Evolutionary conservation across 2,113 vertebrate genomes (phyloP), one percentile per base, ranked within the genome.

Genomic region (Centrocercus urophasianus): DNA sequence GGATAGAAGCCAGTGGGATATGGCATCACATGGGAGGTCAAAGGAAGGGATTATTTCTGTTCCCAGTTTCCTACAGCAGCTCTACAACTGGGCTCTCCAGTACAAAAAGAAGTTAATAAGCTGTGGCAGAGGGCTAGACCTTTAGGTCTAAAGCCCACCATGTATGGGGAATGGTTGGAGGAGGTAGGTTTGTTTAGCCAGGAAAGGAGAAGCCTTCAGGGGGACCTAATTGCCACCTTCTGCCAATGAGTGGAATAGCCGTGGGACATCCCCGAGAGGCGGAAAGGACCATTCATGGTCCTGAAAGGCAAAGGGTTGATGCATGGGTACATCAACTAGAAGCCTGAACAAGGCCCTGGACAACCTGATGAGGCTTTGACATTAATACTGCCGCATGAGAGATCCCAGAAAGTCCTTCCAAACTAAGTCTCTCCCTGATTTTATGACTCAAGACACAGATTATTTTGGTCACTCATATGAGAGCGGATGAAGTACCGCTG

Each of bases 401-500:
- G 13, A 69, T 3, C 6, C 7, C n/a, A 0, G 0, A 78, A 22
- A 6, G 28, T 52, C 32, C 24, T 52, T 66, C 40, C 45, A 84
- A 30, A 19, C 13, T 34, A 65, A 34, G 14, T n/a, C 32, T 81
- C 65, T n/a, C 19, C 45, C 70, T 45, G 52, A 6, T 13, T 65
- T 34, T 27, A 43, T 0, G 0, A 18, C 64, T 63, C 38, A 10
- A 19, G 17, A 45, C 1, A 3, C 32, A 79, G 18, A 19, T 19
- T 54, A 13, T 22, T 34, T 42, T 47, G 78, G 42, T 13, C 7
- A 20, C 69, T 61, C 28, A 13, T 6, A 57, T 48, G 43, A 27
- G 72, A 34, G 63, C 28, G 27, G 20, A 11, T 24, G 34, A 70
- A 20, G 8, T 0, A 0, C 8, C 82, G 4, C 3, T 63, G 67